Evolutionary conservation across 2,797 vertebrate genomes (phyloP).

Genomic region (Lerista edwardsae): DNA sequence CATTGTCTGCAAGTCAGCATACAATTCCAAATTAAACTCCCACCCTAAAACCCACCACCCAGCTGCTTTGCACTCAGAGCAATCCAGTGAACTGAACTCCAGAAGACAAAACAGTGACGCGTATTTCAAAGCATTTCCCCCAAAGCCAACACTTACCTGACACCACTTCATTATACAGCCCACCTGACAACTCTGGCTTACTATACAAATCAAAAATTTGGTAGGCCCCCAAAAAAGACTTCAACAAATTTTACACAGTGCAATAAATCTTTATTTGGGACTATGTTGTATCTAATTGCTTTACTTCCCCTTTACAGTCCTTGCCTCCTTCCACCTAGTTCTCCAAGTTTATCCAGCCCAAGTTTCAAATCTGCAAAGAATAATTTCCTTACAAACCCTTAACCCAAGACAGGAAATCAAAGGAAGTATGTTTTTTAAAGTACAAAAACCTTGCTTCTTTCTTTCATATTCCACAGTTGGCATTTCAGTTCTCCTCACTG

Average conservation of each 20-base stretch:
- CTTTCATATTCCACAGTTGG: not conserved
- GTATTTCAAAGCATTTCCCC: conserved; percentile 46
- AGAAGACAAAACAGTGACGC: not conserved
- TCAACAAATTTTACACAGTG: conserved; percentile 52
- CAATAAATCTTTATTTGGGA: conserved; percentile 47
- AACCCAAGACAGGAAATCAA: not conserved
- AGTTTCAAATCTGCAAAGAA: not conserved
- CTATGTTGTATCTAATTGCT: conserved; percentile 60
- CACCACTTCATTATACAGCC: conserved; percentile 54
- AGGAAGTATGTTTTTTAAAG: not conserved
- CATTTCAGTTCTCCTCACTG: not conserved
- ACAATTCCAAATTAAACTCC: conserved; percentile 43
- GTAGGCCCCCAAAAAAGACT: not conserved
- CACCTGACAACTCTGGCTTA: conserved; percentile 53
- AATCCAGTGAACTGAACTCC: conserved; percentile 54
- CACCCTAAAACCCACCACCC: conserved; percentile 8
- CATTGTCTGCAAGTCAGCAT: conserved; percentile 19
- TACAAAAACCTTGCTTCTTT: not conserved
- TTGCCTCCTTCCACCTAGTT: conserved; percentile 4
- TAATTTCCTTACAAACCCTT: no score
- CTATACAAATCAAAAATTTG: conserved; percentile 58
- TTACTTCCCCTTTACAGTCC: conserved; percentile 39
- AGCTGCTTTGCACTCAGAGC: conserved; percentile 25
- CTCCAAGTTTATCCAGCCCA: conserved; percentile 63
- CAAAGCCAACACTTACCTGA: conserved; percentile 55